phyloP scores from a whole-genome alignment of 2,888 invertebrate species.

The Stenchaetothrips biformis region DNA sequence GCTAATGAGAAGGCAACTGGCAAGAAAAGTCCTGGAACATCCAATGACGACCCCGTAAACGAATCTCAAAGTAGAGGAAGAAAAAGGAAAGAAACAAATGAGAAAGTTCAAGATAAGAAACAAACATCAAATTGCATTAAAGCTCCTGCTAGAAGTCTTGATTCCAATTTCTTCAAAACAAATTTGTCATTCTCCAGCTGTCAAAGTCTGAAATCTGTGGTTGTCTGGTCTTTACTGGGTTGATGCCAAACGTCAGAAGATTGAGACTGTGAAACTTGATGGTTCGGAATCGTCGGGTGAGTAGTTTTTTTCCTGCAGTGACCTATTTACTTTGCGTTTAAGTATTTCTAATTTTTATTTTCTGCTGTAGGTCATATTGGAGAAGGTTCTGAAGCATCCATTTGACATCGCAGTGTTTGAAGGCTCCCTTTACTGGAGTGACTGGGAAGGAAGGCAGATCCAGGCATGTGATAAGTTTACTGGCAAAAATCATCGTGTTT shows the following conservation, averaged over 20 bases:
- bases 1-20: no score
- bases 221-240: constrained; percentile 92
- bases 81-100: no score
- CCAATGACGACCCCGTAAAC: no score
- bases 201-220: no score
- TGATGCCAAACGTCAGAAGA: constrained; percentile 64
- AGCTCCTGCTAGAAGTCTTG: no score
- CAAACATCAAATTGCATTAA: no score
- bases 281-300: constrained; percentile 62
- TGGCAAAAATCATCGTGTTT: constrained; percentile 56
- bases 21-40: no score
- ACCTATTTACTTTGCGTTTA: not conserved
- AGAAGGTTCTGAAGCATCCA: constrained; percentile 69
- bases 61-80: no score
- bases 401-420: constrained; percentile 83
- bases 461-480: constrained; percentile 73
- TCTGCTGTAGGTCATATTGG: constrained; percentile 46
- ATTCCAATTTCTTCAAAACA: no score
- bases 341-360: constrained; percentile 22
- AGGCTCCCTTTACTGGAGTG: constrained; percentile 84
- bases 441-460: constrained; percentile 72
- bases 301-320: constrained; percentile 32
- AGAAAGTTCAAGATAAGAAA: no score
- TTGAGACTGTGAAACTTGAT: constrained; percentile 61
- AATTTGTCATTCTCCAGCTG: no score